Base-by-base conservation (phyloP, 2,113 vertebrate genomes). In the Sylvietta virens region DNA sequence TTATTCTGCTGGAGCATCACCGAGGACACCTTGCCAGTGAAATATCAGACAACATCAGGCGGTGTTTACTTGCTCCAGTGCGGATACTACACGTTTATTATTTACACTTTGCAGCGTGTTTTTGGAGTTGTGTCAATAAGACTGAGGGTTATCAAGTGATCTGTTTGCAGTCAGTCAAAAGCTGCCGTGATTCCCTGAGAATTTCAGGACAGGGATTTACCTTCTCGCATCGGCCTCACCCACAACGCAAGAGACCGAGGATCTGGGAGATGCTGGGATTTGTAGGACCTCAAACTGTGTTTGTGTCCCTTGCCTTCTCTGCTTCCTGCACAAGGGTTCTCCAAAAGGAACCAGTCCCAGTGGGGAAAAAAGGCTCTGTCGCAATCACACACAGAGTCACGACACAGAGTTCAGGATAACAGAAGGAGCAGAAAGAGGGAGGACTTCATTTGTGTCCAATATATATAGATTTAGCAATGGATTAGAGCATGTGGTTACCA, bases 31-130 rank as follows among this genome's bases (percentile, higher is more conserved):
- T 94, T 96, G 94, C 86, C 95, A 96, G 92, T 86, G 90, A 96
- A 96, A 95, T 92, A 94, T 86, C 95, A 96, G 95, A 96, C 95
- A 97, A 95, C 95, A 94, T 96, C 92, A 97, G 94, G 94, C 92
- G 0, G 51, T 93, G 92, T 95, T 95, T 96, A 95, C 90, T 92
- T 96, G 93, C 94, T 96, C 92, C 95, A 90, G 76, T 95, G 94
- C 90, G 51, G 94, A 92, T 96, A 97, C 94, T 96, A 96, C 95
- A 96, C 90, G 44, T 94, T 95, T 96, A 92, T 95, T 96, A 94
- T 95, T 96, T 96, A 94, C 76, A 86, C 82, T 94, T 92, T 93
- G 88, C 61, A 28, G 94, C 5, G 4, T 56, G 35, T 92, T 97
- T 96, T 88, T 90, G 92, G 92, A 96, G 79, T 78, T 90, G 42